These are phyloP conservation scores for Pseudomyrmex cubaensis DNA, from an alignment of 1,140 invertebrate genomes.

Conservation along the genomic window DNA sequence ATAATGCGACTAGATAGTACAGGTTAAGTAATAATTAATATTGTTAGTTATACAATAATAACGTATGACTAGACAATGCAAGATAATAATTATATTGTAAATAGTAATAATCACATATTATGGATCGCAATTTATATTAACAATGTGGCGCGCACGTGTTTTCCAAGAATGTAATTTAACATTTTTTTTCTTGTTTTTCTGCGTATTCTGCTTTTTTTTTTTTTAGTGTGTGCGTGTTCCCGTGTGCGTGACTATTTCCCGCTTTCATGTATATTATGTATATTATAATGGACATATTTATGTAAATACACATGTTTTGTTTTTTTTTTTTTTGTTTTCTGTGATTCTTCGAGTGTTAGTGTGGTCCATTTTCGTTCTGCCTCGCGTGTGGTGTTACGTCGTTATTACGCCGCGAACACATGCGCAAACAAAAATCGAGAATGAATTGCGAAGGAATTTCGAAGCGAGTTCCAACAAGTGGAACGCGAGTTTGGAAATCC, in stretches of 20 bases:
- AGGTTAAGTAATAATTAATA: slow-evolving; percentile 86
- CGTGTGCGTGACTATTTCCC: slow-evolving; percentile 59
- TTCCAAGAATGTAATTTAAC: slow-evolving; percentile 72
- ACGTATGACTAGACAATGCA: slow-evolving; percentile 86
- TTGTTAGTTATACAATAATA: slow-evolving; percentile 86
- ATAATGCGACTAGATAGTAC: slow-evolving; percentile 86
- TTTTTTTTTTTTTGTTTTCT: slow-evolving; percentile 11
- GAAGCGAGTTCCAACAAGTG: background rate
- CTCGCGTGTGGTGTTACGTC: background rate
- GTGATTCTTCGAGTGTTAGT: background rate
- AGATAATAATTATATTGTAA: slow-evolving; percentile 86
- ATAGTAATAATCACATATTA: slow-evolving; percentile 83
- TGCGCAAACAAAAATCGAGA: background rate
- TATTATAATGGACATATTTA: slow-evolving; percentile 33
- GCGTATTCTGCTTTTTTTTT: slow-evolving; percentile 4
- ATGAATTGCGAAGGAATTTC: background rate
- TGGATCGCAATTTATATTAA: slow-evolving; percentile 86
- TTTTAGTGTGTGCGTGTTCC: slow-evolving; percentile 43
- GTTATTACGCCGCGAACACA: background rate
- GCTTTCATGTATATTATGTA: slow-evolving; percentile 29
- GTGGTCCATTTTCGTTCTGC: background rate
- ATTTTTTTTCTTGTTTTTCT: slow-evolving; percentile 56
- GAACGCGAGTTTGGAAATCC: background rate
- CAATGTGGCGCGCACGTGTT: slow-evolving; percentile 81
- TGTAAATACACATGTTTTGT: slow-evolving; percentile 55